phyloP scores from a whole-genome alignment of 2,113 vertebrate species.

The Vanacampus margaritifer region DNA sequence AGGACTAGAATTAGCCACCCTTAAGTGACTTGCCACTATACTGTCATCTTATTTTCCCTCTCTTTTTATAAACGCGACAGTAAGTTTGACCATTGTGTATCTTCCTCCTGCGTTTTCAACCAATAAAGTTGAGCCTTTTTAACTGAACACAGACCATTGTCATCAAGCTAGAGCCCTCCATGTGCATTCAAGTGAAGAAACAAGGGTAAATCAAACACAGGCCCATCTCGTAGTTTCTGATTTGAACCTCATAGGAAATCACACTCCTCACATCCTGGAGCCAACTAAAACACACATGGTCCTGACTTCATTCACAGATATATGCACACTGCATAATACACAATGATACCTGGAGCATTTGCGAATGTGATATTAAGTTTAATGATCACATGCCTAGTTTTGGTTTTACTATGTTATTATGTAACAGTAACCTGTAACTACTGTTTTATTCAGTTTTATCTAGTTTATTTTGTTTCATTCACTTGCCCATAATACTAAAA shows the following conservation, averaged over 20 bases:
- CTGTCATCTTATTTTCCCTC: background rate
- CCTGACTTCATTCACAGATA: background rate
- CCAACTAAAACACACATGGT: slow-evolving; percentile 13
- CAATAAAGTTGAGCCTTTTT: slow-evolving; percentile 44
- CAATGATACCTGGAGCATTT: background rate
- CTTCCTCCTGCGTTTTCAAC: slow-evolving; percentile 50
- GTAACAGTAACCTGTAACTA: background rate
- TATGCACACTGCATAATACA: background rate
- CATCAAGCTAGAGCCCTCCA: slow-evolving; percentile 50
- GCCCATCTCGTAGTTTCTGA: slow-evolving; percentile 26
- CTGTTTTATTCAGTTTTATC: background rate
- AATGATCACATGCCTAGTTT: background rate
- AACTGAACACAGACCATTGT: slow-evolving; percentile 54
- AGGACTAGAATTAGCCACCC: background rate
- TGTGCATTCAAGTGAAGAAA: slow-evolving; percentile 39
- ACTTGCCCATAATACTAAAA: background rate
- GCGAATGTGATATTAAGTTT: background rate
- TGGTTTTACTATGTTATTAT: background rate
- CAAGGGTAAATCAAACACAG: slow-evolving; percentile 43
- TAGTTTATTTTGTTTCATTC: background rate
- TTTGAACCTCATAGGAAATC: slow-evolving; percentile 21
- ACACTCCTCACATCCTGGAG: slow-evolving; percentile 17
- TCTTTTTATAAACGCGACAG: slow-evolving; percentile 45
- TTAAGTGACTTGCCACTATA: background rate
- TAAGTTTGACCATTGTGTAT: slow-evolving; percentile 50